A percentile compares a stretch with the other conserved stretches of the same genome.
phyloP scores from a whole-genome alignment of 2,113 vertebrate species.

The Motacilla tschutschensis region DNA sequence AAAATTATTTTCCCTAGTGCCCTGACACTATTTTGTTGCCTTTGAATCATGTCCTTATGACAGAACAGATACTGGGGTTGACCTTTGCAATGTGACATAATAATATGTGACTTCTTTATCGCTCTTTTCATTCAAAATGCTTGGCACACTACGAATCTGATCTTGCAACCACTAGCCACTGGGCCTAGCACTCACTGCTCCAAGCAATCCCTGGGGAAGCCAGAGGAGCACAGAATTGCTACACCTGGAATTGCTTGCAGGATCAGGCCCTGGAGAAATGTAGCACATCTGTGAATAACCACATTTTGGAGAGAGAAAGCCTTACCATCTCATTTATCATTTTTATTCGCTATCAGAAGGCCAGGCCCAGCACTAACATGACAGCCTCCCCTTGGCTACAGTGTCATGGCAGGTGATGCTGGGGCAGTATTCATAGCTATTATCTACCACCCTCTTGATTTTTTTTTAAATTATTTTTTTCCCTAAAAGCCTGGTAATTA shows the following conservation, averaged over 20 bases:
- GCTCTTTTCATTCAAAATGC: constrained; percentile 46
- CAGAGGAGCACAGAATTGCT: background rate
- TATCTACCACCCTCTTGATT: background rate
- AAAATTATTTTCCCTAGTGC: constrained; percentile 39
- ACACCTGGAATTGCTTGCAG: background rate
- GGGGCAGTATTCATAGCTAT: background rate
- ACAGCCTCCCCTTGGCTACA: background rate
- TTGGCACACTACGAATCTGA: background rate
- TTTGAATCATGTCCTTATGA: constrained; percentile 52
- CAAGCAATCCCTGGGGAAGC: background rate
- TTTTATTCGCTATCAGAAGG: background rate
- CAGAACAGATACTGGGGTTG: constrained; percentile 51
- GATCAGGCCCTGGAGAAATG: background rate
- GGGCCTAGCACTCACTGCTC: background rate
- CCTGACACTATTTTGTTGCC: constrained; percentile 51
- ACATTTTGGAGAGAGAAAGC: background rate
- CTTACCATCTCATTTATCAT: background rate
- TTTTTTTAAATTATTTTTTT: background rate
- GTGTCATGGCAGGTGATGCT: background rate
- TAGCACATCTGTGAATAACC: background rate
- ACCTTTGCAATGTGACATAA: constrained; percentile 61
- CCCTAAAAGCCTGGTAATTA: constrained; percentile 28
- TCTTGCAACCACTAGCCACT: background rate
- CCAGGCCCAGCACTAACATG: background rate
- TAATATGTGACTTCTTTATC: constrained; percentile 64